A percentile compares a stretch with the other conserved stretches of the same genome.
Evolutionary conservation across 1,140 invertebrate genomes (phyloP).

Genomic region (Sminthurinus signatus): DNA sequence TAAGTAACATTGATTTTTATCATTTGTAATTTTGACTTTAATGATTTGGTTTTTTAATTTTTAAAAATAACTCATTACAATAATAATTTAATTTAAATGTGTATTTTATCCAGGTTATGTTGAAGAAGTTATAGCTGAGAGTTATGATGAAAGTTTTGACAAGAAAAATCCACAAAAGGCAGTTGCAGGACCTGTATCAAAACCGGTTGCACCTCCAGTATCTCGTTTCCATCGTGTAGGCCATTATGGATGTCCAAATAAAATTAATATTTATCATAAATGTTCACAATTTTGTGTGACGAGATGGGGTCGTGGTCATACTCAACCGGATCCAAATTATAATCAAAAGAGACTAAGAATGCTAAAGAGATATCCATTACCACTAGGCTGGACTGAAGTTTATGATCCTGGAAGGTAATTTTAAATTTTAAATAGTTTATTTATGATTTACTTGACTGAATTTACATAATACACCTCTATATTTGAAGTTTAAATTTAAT

Average conservation of each 20-base stretch:
- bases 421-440: background rate
- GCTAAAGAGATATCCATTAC: slow-evolving; percentile 82
- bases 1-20: too few relatives aligned
- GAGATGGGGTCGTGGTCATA: slow-evolving; percentile 71
- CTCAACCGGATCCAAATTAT: slow-evolving; percentile 65
- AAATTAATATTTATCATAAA: slow-evolving; percentile 89
- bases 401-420: slow-evolving; percentile 79
- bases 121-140: slow-evolving; percentile 82
- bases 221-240: slow-evolving; percentile 45
- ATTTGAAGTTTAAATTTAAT: slow-evolving; percentile 9
- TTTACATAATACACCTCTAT: too few relatives aligned
- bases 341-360: slow-evolving; percentile 66
- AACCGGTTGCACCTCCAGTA: background rate
- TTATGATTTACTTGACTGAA: too few relatives aligned
- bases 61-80: background rate
- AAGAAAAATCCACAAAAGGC: slow-evolving; percentile 21
- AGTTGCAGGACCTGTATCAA: background rate
- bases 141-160: slow-evolving; percentile 67
- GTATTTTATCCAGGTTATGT: slow-evolving; percentile 42
- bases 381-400: slow-evolving; percentile 85
- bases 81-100: background rate
- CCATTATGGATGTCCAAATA: slow-evolving; percentile 86
- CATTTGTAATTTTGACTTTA: slow-evolving; percentile 13
- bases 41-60: slow-evolving; percentile 17
- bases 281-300: slow-evolving; percentile 84